Base-by-base conservation (phyloP, 2,797 vertebrate species). In the Gallinago nigripennis region DNA sequence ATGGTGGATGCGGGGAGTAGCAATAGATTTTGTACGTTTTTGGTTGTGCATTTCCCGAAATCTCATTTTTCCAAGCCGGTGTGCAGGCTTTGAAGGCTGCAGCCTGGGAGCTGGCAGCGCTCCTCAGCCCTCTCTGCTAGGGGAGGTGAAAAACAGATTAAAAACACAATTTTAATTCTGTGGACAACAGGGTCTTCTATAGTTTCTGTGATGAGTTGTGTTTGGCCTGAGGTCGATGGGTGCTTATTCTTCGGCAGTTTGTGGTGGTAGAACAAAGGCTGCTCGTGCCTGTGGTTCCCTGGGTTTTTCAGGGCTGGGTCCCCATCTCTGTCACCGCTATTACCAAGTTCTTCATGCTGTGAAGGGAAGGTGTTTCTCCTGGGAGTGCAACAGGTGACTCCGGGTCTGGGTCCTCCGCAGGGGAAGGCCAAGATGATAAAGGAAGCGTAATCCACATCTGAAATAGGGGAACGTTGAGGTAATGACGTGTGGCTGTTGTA, bases 251-350 rank as follows among this genome's bases (percentile, higher is more conserved):
- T 39, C 10, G 9, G 39, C 15, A 11, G 25, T 39, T 57, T 53
- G 54, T 61, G 24, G 30, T 39, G 21, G 56, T 30, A 81, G n/a
- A 45, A 21, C 51, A 30, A 41, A 46, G 51, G 9, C 16, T 53
- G 53, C 39, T 28, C 1, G 0, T 46, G 9, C 23, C 41, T 7
- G 11, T 50, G n/a, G 75, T 9, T 31, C 33, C n/a, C 28, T 15
- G 33, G 28, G 20, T 14, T 20, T 33, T 25, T 31, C 3, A 17
- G n/a, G 30, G n/a, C 24, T 46, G 13, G 13, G 9, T 51, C 33
- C 11, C 28, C 30, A 11, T 3, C 30, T 39, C 27, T 7, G 0
- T 10, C 1, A 3, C 31, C 54, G 4, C 15, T 2, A 2, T 24
- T 20, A 33, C n/a, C 28, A 48, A 31, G 19, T 15, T 50, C 63